A percentile compares a stretch with the other conserved stretches of the same genome.
Evolutionary conservation across 2,113 vertebrate species (phyloP).

Genomic region (Regulus satrapa): DNA sequence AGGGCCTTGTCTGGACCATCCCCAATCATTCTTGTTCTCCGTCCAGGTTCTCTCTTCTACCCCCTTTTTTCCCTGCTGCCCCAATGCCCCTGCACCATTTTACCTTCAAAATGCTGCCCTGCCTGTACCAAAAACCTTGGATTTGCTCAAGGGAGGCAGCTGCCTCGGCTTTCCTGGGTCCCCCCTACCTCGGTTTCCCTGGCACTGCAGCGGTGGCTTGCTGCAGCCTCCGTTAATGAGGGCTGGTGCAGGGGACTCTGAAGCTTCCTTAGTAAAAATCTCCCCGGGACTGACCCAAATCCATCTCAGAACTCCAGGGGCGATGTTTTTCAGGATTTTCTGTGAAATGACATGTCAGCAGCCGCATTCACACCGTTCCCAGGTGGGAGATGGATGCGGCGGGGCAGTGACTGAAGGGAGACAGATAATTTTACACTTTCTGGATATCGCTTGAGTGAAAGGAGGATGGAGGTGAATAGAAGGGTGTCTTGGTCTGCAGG

Average conservation of each 20-base stretch:
- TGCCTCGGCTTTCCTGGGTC: fast-evolving
- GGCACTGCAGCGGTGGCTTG: fast-evolving
- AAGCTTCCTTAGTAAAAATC: not conserved
- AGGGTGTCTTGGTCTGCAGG: not conserved
- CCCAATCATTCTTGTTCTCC: not conserved
- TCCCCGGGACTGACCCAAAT: conserved; percentile 41
- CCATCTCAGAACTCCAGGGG: not conserved
- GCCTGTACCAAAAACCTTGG: not conserved
- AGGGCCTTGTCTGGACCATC: not conserved
- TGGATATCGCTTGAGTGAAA: not conserved
- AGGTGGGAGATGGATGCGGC: not conserved
- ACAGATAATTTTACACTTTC: not conserved
- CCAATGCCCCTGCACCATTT: not conserved
- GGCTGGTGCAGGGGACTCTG: not conserved
- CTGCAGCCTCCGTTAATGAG: not conserved
- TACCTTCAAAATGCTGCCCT: not conserved
- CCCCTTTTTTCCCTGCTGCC: not conserved
- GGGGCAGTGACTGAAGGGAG: not conserved
- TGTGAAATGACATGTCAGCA: not conserved
- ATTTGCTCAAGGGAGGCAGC: not conserved
- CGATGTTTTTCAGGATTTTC: not conserved
- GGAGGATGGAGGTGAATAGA: not conserved
- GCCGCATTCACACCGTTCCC: fast-evolving
- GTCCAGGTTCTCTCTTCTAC: not conserved
- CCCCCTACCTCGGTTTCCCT: not conserved